Percentiles rank a stretch among this genome's conserved stretches.
phyloP scores from a whole-genome alignment of 2,113 vertebrate genomes.

The Oreocharis arfaki region DNA sequence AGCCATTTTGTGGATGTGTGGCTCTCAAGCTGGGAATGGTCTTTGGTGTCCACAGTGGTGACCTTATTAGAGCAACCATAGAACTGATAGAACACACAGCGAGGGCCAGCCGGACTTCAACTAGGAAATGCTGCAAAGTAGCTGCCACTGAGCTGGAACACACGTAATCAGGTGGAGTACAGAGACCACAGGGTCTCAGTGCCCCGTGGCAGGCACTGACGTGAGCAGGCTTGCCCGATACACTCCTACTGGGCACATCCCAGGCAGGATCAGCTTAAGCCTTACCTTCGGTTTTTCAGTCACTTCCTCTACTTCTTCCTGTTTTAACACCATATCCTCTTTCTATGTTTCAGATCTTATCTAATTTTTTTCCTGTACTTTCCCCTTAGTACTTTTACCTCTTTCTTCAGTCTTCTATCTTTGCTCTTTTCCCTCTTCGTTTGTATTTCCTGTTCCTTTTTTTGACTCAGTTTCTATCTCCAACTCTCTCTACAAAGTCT shows the following conservation, averaged over 20 bases:
- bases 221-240: not conserved
- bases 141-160: not conserved
- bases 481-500: not conserved
- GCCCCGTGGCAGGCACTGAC: not conserved
- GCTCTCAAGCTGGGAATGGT: not conserved
- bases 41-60: not conserved
- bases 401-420: not conserved
- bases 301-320: not conserved
- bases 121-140: not conserved
- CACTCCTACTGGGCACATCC: not conserved
- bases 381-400: not conserved
- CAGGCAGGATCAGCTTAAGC: not conserved
- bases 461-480: not conserved
- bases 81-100: not conserved
- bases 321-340: not conserved
- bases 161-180: rapidly evolving
- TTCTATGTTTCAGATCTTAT: not conserved
- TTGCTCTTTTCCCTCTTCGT: not conserved
- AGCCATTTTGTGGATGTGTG: not conserved
- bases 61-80: not conserved
- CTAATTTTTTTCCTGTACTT: not conserved
- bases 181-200: not conserved
- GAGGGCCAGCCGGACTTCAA: not conserved
- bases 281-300: not conserved
- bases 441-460: not conserved